These are phyloP conservation scores for Olivierus martensii DNA, from an alignment of 1,140 invertebrate species.

Conservation along the genomic window DNA sequence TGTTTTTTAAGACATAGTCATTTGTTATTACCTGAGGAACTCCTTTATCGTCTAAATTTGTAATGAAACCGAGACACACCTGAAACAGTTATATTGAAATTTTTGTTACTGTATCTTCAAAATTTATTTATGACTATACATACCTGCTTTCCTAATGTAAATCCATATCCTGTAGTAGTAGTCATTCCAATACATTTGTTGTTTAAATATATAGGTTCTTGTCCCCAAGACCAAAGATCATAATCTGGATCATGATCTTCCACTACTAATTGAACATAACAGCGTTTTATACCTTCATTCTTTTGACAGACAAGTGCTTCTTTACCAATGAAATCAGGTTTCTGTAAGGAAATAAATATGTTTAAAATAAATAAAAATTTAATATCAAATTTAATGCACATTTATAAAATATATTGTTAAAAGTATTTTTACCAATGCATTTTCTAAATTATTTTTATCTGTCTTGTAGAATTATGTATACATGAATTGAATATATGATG, in stretches of 20 bases:
- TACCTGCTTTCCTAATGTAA: no score
- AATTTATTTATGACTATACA: no score
- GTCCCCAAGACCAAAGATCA: conserved; percentile 86
- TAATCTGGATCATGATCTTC: conserved; percentile 84
- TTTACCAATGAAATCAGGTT: conserved; percentile 68
- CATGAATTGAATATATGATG: no score
- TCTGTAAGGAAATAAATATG: no score
- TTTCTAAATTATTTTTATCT: no score
- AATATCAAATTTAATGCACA: no score
- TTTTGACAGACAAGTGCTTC: conserved; percentile 74
- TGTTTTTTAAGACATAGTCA: no score
- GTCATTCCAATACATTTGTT: conserved; percentile 80
- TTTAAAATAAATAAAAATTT: no score
- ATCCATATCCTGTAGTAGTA: conserved; percentile 93
- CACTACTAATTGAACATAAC: conserved; percentile 82
- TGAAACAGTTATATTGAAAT: conserved; percentile 31
- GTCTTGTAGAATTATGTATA: no score
- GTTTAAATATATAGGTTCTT: conserved; percentile 79
- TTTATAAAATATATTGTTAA: no score
- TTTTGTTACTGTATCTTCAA: no score
- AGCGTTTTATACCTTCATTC: conserved; percentile 68
- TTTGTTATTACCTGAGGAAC: conserved; percentile 57
- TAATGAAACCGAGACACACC: conserved; percentile 88
- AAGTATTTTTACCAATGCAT: no score
- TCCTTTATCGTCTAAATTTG: conserved; percentile 61